phyloP scores from a whole-genome alignment of 2,797 vertebrate species.

The Xiphophorus birchmanni region DNA sequence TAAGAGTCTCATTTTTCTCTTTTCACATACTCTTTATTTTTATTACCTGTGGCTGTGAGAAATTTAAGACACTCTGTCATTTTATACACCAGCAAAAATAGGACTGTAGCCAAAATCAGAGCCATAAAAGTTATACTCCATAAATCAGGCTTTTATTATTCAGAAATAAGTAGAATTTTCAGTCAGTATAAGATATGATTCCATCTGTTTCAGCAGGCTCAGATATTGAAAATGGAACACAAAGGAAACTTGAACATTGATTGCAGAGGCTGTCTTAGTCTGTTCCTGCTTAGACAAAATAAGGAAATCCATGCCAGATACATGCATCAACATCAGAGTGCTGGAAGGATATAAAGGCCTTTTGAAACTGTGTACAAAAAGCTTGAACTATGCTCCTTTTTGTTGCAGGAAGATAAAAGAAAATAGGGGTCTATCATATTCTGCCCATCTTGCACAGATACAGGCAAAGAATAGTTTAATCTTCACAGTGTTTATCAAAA shows the following conservation, averaged over 20 bases:
- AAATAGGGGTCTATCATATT: neutral
- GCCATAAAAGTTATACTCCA: neutral
- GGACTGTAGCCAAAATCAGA: neutral
- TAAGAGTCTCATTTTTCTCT: neutral
- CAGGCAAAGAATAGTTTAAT: conserved; percentile 18
- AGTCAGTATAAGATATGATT: conserved; percentile 24
- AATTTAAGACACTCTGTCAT: neutral
- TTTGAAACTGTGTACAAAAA: conserved; percentile 20
- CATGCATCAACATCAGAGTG: conserved; percentile 23
- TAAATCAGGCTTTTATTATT: conserved; percentile 25
- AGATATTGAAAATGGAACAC: conserved; percentile 19
- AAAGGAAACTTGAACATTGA: conserved; percentile 14
- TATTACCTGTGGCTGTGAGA: neutral
- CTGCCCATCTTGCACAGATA: conserved; percentile 3
- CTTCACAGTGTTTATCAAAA: conserved; percentile 40
- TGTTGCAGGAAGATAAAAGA: conserved; percentile 17
- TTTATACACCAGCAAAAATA: neutral
- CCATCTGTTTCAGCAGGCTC: conserved; percentile 46
- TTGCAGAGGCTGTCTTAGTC: neutral
- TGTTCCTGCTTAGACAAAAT: conserved; percentile 3
- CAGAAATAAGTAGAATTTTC: conserved; percentile 12
- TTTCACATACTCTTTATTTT: neutral
- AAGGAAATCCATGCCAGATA: conserved; percentile 27
- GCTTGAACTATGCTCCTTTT: conserved; percentile 11
- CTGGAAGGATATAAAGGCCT: conserved; percentile 11